Evolutionary conservation across 2,888 invertebrate genomes (phyloP).

Genomic region (Taenaris catops): DNA sequence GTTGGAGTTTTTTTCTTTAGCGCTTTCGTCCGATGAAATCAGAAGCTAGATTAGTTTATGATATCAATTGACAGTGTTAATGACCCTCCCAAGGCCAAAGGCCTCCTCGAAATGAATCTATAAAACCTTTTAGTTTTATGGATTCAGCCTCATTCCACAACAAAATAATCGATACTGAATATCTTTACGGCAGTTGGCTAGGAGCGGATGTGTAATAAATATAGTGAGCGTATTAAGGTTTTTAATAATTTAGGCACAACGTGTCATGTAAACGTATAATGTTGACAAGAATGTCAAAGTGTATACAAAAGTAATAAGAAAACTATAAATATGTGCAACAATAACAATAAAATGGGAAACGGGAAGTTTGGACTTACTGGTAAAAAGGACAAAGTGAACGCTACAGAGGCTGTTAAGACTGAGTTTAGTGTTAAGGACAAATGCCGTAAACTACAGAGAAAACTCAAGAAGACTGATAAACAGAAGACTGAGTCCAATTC

Average conservation of each 20-base stretch:
- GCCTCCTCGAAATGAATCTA: constrained; percentile 62
- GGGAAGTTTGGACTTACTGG: constrained; percentile 62
- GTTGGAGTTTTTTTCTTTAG: too few relatives aligned
- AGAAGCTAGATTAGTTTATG: constrained; percentile 61
- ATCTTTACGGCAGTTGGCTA: constrained; percentile 60
- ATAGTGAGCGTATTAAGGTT: constrained; percentile 37
- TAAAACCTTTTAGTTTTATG: constrained; percentile 73
- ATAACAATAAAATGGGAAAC: constrained; percentile 61
- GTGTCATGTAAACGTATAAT: constrained; percentile 21
- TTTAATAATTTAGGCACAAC: constrained; percentile 37
- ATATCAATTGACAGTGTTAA: constrained; percentile 62
- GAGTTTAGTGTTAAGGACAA: constrained; percentile 74
- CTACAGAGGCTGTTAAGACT: constrained; percentile 49
- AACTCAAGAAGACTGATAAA: constrained; percentile 72
- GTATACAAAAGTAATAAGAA: constrained; percentile 41
- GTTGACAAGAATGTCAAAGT: constrained; percentile 25
- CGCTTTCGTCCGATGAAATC: constrained; percentile 57
- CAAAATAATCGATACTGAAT: constrained; percentile 64
- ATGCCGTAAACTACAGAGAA: constrained; percentile 67
- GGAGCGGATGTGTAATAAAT: constrained; percentile 38
- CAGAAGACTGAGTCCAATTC: constrained; percentile 62
- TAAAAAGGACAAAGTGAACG: constrained; percentile 65
- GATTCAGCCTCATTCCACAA: constrained; percentile 63
- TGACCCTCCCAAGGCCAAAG: constrained; percentile 70
- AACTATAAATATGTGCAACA: constrained; percentile 39